Base-by-base conservation (phyloP, 2,113 vertebrate genomes). In the Perognathus longimembris region DNA sequence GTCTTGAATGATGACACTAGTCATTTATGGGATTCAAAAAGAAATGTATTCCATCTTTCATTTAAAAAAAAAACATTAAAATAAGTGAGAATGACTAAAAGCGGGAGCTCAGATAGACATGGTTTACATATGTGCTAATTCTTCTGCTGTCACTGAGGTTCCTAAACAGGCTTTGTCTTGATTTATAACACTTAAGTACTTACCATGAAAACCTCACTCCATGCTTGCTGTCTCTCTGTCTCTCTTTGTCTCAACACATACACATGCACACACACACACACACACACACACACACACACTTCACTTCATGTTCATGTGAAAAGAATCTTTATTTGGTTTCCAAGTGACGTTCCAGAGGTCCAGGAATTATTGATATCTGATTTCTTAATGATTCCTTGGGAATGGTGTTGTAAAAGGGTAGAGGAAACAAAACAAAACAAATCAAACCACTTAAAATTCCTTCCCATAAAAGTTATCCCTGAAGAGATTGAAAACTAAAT, bases 401-500 rank as follows among this genome's bases (percentile, higher is more conserved):
- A 77, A 61, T 71, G 5, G 17, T 45, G 6, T 40, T 71, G 22
- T 70, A 69, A 83, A 93, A 91, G 28, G 63, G n/a, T n/a, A n/a
- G n/a, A n/a, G n/a, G n/a, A n/a, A n/a, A n/a, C n/a, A n/a, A n/a
- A n/a, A n/a, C n/a, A n/a, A 75, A 81, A 50, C 85, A 83, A 26
- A 61, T 18, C 26, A 45, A 79, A 59, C 34, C 30, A 83, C 8
- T 78, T 84, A 79, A 57, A 50, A 80, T 45, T 67, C 83, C 76
- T 92, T 45, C 36, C 66, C 42, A 50, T 94, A 61, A 90, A 88
- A 69, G 32, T 24, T 92, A 18, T 78, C 38, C 64, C 63, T 71
- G 70, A 67, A 88, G 54, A 84, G 36, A 63, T 1, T 50, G n/a
- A n/a, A n/a, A n/a, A n/a, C n/a, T 64, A 78, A 61, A 79, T 34